A percentile compares a stretch with the other conserved stretches of the same genome.
Evolutionary conservation across 2,113 vertebrate genomes (phyloP).

Genomic region (Turdus rufiventris): DNA sequence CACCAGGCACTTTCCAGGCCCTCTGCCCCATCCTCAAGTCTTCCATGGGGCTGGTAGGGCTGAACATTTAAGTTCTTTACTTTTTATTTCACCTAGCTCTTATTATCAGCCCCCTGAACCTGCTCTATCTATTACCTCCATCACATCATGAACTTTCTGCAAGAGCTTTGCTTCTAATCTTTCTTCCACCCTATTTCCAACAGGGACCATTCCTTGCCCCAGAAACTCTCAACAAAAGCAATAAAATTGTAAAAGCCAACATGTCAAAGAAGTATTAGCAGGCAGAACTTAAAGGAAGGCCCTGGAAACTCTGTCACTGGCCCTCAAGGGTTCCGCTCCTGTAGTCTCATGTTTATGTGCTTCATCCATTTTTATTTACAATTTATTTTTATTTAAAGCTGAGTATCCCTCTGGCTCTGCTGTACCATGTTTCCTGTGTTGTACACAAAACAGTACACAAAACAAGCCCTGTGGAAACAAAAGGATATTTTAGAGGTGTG

Average conservation of each 20-base stretch:
- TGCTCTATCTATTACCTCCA: neutral
- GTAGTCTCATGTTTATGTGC: fast-evolving
- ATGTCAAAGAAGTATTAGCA: neutral
- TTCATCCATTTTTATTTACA: neutral
- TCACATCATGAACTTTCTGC: neutral
- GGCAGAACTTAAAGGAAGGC: neutral
- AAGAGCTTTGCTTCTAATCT: neutral
- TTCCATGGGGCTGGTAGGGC: too few species aligned
- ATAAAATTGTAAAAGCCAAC: neutral
- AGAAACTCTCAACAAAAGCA: neutral
- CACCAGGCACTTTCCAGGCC: neutral
- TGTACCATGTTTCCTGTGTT: neutral
- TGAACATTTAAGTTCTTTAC: neutral
- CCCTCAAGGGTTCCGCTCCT: neutral
- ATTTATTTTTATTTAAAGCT: neutral
- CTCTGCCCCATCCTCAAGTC: neutral
- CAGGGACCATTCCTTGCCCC: neutral
- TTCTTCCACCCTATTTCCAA: neutral
- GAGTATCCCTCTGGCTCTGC: neutral
- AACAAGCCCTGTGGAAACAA: neutral
- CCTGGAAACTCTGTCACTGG: neutral
- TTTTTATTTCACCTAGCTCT: neutral
- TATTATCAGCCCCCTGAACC: neutral
- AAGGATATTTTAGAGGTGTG: neutral
- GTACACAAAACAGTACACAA: neutral